Base-by-base conservation (phyloP, 1,140 invertebrate species). In the Acyrthosiphon pisum region DNA sequence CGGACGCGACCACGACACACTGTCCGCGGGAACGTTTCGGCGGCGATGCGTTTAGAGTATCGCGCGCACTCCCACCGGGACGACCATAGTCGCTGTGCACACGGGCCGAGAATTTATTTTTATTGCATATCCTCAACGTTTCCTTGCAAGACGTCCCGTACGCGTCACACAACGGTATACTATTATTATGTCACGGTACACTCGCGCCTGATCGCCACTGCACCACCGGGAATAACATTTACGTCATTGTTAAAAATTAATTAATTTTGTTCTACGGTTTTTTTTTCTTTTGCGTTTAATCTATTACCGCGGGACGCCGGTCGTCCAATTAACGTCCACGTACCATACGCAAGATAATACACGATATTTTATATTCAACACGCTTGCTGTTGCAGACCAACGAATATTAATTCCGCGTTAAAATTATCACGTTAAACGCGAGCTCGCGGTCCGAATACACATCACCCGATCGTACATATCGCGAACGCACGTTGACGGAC, bases 31-130 rank as follows among this genome's bases (percentile, higher is more conserved):
- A 50, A 37, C 76, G 35, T 53, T 50, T 50, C 91, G 50, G 50
- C 35, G 48, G 50, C 89, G 50, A 8, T 50, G 81, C 44, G 76
- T 84, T 93, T 84, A 93, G 91, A 83, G 89, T 90, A 53, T 60
- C 89, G 22, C 91, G 46, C 91, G 76, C 90, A 48, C 91, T 93
- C 91, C 91, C 91, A 93, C 76, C 26, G 91, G 91, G 91, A 93
- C 91, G 76, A 93, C 91, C 26, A 90, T 84, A 37, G 44, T 83
- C 91, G 68, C 41, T 83, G 53, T 83, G 41, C 37, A 68, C 53
- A 22, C 90, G 44, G 84, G 44, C 84, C 26, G 37, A 56, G 90
- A 44, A 44, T 20, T 22, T 76, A 76, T 68, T n/a, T 30, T 41
- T 35, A 41, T 91, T 83, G 30, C 30, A 68, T 68, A 14, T 68